Base-by-base conservation (phyloP, 2,113 vertebrate genomes). In the Motacilla tschutschensis region DNA sequence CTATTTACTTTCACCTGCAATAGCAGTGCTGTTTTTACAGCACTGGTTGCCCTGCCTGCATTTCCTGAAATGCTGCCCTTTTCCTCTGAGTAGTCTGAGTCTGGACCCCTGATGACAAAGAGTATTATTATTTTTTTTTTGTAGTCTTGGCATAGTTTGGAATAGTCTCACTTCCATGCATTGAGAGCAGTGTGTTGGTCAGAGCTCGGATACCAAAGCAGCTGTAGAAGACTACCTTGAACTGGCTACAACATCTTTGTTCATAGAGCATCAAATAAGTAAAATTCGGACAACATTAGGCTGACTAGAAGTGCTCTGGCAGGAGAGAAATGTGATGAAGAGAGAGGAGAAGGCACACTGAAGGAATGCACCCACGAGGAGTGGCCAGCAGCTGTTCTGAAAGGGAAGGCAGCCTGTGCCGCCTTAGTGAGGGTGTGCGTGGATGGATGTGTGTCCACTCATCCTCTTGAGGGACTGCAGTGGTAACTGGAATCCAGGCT, bases 121-220 rank as follows among this genome's bases (percentile, higher is more conserved):
- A 67, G 11, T 29, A 25, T 79, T 78, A 63, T 26, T 80, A 21
- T 53, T 57, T 70, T 80, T 48, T 44, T 51, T 60, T 38, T 33
- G 64, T 88, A 55, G 19, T 47, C 35, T 44, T 87, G 44, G 33
- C 55, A 13, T 51, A 14, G 43, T 75, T 72, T 66, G 24, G 35
- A 73, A 50, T 65, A 82, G 43, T 62, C 25, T 70, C n/a, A 26
- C 29, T 51, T 69, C 29, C 1, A 0, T 65, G 55, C 15, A 38
- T 15, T 28, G 44, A 1, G 3, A 69, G 35, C 43, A 70, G 26
- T 6, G 17, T 59, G 36, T 79, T 0, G 0, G 36, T 53, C 6
- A 0, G 21, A 55, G 50, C 46, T 8, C 0, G 1, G 25, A 29
- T 46, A 55, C 36, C 24, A 48, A 72, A 48, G 41, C 3, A 3